Base-by-base conservation (phyloP, 2,888 invertebrate genomes). In the Luffia ferchaultella region DNA sequence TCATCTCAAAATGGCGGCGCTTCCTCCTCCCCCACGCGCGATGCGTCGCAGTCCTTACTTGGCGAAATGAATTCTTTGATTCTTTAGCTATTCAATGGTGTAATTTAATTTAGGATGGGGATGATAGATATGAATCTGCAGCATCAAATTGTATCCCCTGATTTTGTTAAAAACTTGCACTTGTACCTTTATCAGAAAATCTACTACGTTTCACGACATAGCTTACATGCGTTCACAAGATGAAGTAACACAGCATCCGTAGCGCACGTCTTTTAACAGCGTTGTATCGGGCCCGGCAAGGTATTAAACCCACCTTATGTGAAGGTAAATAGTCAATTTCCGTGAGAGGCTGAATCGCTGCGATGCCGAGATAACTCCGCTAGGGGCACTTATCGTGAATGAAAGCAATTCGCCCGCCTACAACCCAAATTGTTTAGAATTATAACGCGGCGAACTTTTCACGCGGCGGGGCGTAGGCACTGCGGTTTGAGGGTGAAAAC, bases 391-490 rank as follows among this genome's bases (percentile, higher is more conserved):
- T 48, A 48, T 48, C 48, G 40, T 48, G 60, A 66, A 63, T 62
- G 66, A 60, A 62, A 62, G 62, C 62, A 62, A 64, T 65, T 61
- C 62, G 54, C 60, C 51, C 58, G 56, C 45, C 41, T 20, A 20
- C 42, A 12, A 20, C 55, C 63, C 60, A 64, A 62, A 65, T 65
- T 67, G 62, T 62, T 63, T 61, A 62, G 61, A 65, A 64, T 64
- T 63, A 64, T 58, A 59, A 58, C 53, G 54, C 7, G 17, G 16
- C 3, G 43, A 43, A n/a, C 30, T 30, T 30, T 30, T 30, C 30
- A 30, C 30, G 51, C 44, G 40, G 42, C 40, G 30, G 50, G 54
- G 30, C 52, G 59, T 53, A 55, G 49, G 53, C n/a, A n/a, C n/a
- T 30, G 30, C 30, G 30, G 5, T 30, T 30, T 30, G 30, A 12